Base-by-base conservation (phyloP, 2,797 vertebrate genomes). In the Paedocypris micromegethes region DNA sequence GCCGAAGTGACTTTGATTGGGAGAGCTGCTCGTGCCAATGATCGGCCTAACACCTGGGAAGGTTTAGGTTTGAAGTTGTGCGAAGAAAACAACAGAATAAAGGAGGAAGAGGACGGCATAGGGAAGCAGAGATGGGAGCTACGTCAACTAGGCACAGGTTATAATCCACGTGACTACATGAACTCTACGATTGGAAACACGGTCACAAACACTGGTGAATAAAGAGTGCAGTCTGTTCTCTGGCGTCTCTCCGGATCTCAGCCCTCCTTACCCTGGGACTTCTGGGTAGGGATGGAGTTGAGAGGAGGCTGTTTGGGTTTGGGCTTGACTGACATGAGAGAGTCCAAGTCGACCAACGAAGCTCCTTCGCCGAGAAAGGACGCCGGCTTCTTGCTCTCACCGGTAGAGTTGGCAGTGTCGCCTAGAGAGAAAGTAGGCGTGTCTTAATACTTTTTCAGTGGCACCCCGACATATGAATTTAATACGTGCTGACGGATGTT, bases 341-440 rank as follows among this genome's bases (percentile, higher is more conserved):
- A 89, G 70, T 96, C 93, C 82, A 94, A 80, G 84, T 96, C 93
- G 66, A 95, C 92, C 79, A 97, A 80, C 42, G 92, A 90, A 5
- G 91, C 92, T 2, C 90, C 93, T 45, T 88, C 88, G 64, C 94
- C 94, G 83, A 94, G 78, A 82, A 96, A 94, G 38, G 88, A 93
- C 76, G 90, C 89, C 0, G 94, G 89, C 56, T 90, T 96, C 81
- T 85, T 88, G 66, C 86, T 78, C 49, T 79, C 75, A 23, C 74
- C 81, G 77, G 77, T 76, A 41, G 56, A 63, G 88, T 87, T 82
- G 78, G 84, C 83, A 75, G 80, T 66, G 78, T 91, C 90, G 79
- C 91, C 92, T 92, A 79, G 2, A 74, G 74, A 75, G 61, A 38
- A 60, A 77, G 63, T 44, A 54, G 9, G 4, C 9, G 23, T 23